Conservation (phyloP, 2,888 invertebrate genomes). For the Lithophane semibrunnea region DNA sequence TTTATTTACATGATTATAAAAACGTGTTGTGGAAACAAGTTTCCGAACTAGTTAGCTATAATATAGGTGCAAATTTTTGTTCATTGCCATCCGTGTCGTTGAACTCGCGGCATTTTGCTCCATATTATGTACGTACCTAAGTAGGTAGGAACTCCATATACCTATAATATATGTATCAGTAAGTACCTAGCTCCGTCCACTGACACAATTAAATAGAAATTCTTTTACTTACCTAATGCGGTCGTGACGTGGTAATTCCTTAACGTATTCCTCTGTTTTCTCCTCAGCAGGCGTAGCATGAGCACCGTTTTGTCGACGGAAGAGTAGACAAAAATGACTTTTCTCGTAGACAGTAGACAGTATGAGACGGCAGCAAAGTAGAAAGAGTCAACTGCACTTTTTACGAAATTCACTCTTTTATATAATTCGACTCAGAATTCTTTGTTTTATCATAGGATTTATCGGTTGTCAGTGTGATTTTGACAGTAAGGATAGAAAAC, state of each 20-base stretch:
- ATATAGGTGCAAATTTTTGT: conserved; percentile 25
- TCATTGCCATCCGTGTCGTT: conserved; percentile 48
- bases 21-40: conserved; percentile 33
- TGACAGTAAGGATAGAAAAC: too few species aligned
- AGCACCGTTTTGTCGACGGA: too few species aligned
- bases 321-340: too few species aligned
- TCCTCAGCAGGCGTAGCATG: too few species aligned
- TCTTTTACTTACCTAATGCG: background rate
- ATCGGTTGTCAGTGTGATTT: too few species aligned
- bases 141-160: background rate
- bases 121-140: background rate
- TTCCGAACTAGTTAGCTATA: conserved; percentile 9
- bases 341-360: too few species aligned
- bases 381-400: too few species aligned
- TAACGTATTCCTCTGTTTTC: background rate
- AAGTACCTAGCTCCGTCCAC: background rate
- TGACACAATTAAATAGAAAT: conserved; percentile 19
- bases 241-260: background rate
- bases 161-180: background rate
- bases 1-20: background rate
- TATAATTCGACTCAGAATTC: too few species aligned
- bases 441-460: too few species aligned
- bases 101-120: conserved; percentile 34
- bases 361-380: too few species aligned
- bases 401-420: too few species aligned